These are phyloP conservation scores for Nothura maculosa DNA, from an alignment of 2,797 vertebrate genomes.

Conservation along the genomic window DNA sequence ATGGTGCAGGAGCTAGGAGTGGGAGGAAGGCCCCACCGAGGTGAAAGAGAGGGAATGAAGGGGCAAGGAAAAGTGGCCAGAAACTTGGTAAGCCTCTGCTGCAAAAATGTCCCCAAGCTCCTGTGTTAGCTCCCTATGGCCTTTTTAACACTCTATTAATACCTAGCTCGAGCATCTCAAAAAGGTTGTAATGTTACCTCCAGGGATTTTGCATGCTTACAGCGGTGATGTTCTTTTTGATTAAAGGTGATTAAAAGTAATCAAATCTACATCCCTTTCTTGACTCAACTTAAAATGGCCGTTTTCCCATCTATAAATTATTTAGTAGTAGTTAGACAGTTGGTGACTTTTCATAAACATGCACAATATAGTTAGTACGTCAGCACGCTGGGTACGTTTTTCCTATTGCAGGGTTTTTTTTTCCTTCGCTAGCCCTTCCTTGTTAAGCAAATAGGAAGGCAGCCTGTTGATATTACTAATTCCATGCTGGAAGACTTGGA, in stretches of 20 bases:
- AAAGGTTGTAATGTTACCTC: background rate
- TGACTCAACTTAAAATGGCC: background rate
- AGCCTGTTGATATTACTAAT: conserved; percentile 4
- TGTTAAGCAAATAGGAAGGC: background rate
- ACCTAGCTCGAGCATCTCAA: background rate
- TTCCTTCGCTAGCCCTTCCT: background rate
- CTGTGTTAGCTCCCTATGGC: background rate
- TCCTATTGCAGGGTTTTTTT: background rate
- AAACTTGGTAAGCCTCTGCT: background rate
- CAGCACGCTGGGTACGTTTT: background rate
- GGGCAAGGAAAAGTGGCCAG: background rate
- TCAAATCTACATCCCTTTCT: background rate
- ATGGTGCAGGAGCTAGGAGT: background rate
- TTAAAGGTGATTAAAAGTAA: background rate
- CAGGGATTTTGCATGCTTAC: background rate
- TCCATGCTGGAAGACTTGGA: conserved; percentile 38
- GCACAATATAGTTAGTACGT: background rate
- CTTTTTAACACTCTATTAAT: background rate
- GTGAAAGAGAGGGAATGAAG: no score
- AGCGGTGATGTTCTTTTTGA: background rate
- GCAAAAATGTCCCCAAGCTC: background rate
- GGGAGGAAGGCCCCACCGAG: accelerated
- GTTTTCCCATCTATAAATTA: background rate
- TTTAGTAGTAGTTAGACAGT: background rate
- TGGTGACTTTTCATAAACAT: background rate